Evolutionary conservation across 2,888 invertebrate species (phyloP).

Genomic region (Aporophyla nigra): DNA sequence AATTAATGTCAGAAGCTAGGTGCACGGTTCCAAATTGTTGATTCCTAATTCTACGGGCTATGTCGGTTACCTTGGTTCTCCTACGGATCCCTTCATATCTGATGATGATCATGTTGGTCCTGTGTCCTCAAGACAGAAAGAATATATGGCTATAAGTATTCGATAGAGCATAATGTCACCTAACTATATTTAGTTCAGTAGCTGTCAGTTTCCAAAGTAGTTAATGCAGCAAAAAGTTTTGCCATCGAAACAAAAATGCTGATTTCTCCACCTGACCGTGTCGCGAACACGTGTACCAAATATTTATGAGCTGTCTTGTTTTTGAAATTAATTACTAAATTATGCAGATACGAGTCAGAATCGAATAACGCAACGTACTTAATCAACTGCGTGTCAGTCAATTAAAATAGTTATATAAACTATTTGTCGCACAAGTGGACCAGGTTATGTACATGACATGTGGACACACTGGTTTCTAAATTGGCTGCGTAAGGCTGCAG

Average conservation of each 20-base stretch:
- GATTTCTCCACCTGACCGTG: constrained; percentile 47
- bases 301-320: constrained; percentile 61
- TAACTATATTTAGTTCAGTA: background rate
- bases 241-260: constrained; percentile 23
- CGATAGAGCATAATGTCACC: background rate
- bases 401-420: constrained; percentile 65
- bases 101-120: no score
- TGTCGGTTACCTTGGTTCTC: no score
- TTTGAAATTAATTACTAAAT: constrained; percentile 61
- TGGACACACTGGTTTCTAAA: constrained; percentile 36
- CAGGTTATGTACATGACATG: constrained; percentile 37
- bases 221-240: constrained; percentile 36
- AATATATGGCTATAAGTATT: background rate
- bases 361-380: constrained; percentile 42
- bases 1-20: no score
- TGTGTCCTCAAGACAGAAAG: background rate
- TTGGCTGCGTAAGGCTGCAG: background rate
- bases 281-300: constrained; percentile 39
- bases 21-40: no score
- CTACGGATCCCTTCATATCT: no score
- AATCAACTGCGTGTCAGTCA: constrained; percentile 58
- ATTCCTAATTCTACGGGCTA: no score
- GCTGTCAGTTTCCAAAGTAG: constrained; percentile 8
- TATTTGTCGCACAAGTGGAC: constrained; percentile 54
- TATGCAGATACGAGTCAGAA: constrained; percentile 53